These are phyloP conservation scores for Lindbergichthys nudifrons DNA, from an alignment of 2,797 vertebrate genomes.

Conservation along the genomic window DNA sequence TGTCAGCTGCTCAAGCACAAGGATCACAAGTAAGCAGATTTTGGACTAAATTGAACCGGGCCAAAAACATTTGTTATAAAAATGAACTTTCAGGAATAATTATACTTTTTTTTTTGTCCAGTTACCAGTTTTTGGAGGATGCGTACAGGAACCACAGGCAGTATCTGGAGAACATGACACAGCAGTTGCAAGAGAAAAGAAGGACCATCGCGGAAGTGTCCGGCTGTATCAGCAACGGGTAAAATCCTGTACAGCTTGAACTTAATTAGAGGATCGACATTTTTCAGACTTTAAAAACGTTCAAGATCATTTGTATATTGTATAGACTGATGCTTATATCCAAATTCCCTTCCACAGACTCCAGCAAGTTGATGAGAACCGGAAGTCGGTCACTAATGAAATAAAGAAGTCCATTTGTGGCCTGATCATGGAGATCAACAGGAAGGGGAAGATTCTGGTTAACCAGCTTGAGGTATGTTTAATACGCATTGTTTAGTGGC, in stretches of 20 bases:
- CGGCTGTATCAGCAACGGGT: conserved; percentile 94
- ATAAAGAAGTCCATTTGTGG: conserved; percentile 99
- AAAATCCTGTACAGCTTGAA: conserved; percentile 32
- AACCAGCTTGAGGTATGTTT: conserved; percentile 94
- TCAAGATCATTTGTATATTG: background rate
- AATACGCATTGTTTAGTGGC: background rate
- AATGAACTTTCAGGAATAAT: background rate
- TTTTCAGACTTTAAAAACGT: background rate
- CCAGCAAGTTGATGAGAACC: conserved; percentile 97
- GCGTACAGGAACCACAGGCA: conserved; percentile 97
- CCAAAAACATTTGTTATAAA: background rate
- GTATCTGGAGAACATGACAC: conserved; percentile 94
- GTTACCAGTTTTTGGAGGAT: conserved; percentile 98
- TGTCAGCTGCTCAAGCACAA: conserved; percentile 98
- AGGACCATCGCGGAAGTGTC: conserved; percentile 95
- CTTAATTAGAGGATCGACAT: background rate
- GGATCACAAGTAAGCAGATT: conserved; percentile 92
- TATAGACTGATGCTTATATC: background rate
- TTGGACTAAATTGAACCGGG: background rate
- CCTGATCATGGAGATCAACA: conserved; percentile 98
- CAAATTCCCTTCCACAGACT: conserved; percentile 82
- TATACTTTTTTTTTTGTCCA: conserved; percentile 41
- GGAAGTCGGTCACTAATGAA: conserved; percentile 95
- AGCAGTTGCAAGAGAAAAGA: conserved; percentile 96
- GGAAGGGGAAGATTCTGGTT: conserved; percentile 95